A percentile compares a stretch with the other conserved stretches of the same genome.
phyloP scores from a whole-genome alignment of 2,113 vertebrate genomes.

The Otus sunia region DNA sequence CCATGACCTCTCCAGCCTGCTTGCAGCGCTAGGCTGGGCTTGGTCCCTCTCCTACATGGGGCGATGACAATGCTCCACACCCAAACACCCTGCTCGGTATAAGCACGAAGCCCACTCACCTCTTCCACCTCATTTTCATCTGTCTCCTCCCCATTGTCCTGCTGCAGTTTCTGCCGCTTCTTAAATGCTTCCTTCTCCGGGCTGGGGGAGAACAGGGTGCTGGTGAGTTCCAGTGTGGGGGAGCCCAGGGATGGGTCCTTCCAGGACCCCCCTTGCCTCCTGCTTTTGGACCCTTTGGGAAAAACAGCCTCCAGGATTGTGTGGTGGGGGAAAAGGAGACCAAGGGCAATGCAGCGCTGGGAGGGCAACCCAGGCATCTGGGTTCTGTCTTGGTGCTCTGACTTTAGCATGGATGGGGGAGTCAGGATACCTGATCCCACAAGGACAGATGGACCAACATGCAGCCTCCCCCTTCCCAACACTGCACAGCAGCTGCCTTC shows the following conservation, averaged over 20 bases:
- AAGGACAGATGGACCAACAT: fast-evolving
- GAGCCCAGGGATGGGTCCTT: neutral
- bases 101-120: conserved; percentile 46
- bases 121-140: conserved; percentile 85
- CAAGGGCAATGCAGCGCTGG: neutral
- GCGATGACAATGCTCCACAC: neutral
- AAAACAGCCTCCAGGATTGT: neutral
- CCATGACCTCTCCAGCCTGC: fast-evolving
- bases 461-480: neutral
- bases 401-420: fast-evolving
- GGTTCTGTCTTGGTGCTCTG: fast-evolving
- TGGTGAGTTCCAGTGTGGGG: neutral
- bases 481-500: neutral
- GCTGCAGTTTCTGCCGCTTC: conserved; percentile 86
- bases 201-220: conserved; percentile 56
- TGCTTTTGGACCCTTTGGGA: neutral
- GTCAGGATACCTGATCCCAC: neutral
- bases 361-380: neutral
- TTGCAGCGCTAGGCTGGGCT: neutral
- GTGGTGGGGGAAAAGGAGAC: neutral
- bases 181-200: conserved; percentile 89
- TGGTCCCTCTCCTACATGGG: fast-evolving
- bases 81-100: fast-evolving
- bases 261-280: neutral
- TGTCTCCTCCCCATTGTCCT: conserved; percentile 84